These are phyloP conservation scores for Alca torda DNA, from an alignment of 2,797 vertebrate genomes.

Conservation along the genomic window DNA sequence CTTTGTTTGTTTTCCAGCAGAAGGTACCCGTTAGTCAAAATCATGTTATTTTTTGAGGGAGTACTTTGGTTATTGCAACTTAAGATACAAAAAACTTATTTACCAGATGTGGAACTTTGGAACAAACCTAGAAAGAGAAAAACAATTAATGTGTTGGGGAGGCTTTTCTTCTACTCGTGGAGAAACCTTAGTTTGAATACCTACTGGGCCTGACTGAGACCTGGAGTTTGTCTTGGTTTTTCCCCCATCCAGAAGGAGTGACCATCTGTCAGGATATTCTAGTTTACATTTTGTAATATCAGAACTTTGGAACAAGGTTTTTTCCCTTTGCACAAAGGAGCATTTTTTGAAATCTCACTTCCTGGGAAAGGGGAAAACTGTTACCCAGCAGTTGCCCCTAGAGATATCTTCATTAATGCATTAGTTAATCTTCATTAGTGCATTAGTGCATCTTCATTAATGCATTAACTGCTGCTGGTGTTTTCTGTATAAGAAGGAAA, in stretches of 20 bases:
- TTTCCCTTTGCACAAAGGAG: neutral
- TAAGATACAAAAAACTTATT: neutral
- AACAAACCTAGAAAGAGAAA: neutral
- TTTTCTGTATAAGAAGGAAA: neutral
- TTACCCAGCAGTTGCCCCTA: neutral
- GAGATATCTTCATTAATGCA: neutral
- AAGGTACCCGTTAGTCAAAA: neutral
- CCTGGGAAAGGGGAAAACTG: neutral
- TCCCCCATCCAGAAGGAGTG: neutral
- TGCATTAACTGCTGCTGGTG: neutral
- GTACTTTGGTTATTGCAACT: neutral
- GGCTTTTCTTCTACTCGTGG: neutral
- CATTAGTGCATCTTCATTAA: neutral
- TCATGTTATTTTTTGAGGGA: neutral
- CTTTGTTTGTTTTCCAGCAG: neutral
- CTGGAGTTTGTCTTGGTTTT: neutral
- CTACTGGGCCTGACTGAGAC: neutral
- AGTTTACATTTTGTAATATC: neutral
- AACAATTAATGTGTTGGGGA: neutral
- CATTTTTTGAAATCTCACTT: neutral
- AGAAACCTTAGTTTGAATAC: neutral
- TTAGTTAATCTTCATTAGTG: neutral
- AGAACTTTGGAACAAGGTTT: neutral
- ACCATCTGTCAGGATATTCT: neutral
- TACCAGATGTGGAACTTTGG: neutral